Base-by-base conservation (phyloP, 2,797 vertebrate species). In the Ceyx erithaca region DNA sequence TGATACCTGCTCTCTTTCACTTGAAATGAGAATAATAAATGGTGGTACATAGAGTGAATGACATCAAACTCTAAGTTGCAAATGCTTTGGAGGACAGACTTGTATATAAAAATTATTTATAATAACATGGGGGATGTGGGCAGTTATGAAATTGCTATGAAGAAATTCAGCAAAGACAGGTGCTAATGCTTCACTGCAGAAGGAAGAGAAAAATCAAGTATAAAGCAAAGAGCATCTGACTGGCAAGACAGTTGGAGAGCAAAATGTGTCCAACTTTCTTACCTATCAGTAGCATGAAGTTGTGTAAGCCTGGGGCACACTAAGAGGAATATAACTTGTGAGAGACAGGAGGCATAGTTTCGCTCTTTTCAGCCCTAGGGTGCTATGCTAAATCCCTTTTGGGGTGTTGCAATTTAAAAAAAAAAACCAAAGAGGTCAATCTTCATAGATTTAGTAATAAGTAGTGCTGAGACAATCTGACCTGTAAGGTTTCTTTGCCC, bases 401-500 rank as follows among this genome's bases (percentile, higher is more conserved):
- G 25, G 25, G 40, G 9, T 58, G 25, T 57, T 68, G 37, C n/a
- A 26, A 18, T 58, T 43, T 8, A 9, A 76, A 84, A 31, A 43
- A 54, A 51, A 28, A 75, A 89, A 75, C 86, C 35, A 26, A 26
- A 23, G 7, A 77, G n/a, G 48, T 8, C 17, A 40, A 17, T 30
- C 14, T 73, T 21, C 31, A 83, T 48, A 57, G 14, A 9, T 67
- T 48, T 41, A 63, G 7, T 6, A 52, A 45, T 31, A 83, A 70
- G 18, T 5, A 40, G 15, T 14, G 15, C 31, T 70, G 35, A 73
- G 68, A 85, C 69, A 48, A 67, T 14, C 20, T 62, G 61, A 31
- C 23, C n/a, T 4, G 0, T 23, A 20, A 67, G 16, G 16, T 6
- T 82, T 4, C 30, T 90, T 51, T 0, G 0, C 1, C 28, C 19